Base-by-base conservation (phyloP, 2,888 invertebrate genomes). In the Tanytarsus gracilentus region DNA sequence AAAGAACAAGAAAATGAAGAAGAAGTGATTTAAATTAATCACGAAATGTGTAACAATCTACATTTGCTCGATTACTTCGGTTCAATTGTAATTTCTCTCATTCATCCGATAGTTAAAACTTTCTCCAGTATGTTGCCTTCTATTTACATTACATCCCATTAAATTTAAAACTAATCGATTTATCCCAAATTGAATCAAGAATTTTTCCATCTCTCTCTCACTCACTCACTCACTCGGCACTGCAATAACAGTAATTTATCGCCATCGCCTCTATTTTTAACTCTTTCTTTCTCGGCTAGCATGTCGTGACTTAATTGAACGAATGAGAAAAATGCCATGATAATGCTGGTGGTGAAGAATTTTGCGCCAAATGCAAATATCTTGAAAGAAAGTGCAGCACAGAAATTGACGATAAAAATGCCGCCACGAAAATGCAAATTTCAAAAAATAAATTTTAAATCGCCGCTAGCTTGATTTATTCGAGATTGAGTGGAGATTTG, bases 291-390 rank as follows among this genome's bases (percentile, higher is more conserved):
- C 23, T 44, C 23, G n/a, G 9, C 3, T 44, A 23, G 11, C 44
- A 44, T 44, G 11, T 44, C 44, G 44, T 44, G 44, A 44, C 44
- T 44, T 44, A 44, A 23, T 44, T 44, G 44, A 44, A 44, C 44
- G 44, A 18, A 18, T 23, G 11, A 44, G 44, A 11, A n/a, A n/a
- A n/a, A n/a, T n/a, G n/a, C n/a, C n/a, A n/a, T 33, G 33, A 33
- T 33, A 33, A 9, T 9, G 3, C n/a, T 3, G 11, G 23, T 21
- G 18, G 44, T 44, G 44, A 44, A 44, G 44, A 44, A 18, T 44
- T 44, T 44, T 44, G 21, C 44, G 44, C 44, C 21, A 7, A n/a
- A 18, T 16, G 11, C 23, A 23, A 44, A 44, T 44, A 18, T 23
- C 40, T 2, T 36, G n/a, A 14, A 36, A 36, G 16, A 36, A 14